Evolutionary conservation across 2,113 vertebrate species (phyloP).

Genomic region (rabbit (Oryctolagus cuniculus)): DNA sequence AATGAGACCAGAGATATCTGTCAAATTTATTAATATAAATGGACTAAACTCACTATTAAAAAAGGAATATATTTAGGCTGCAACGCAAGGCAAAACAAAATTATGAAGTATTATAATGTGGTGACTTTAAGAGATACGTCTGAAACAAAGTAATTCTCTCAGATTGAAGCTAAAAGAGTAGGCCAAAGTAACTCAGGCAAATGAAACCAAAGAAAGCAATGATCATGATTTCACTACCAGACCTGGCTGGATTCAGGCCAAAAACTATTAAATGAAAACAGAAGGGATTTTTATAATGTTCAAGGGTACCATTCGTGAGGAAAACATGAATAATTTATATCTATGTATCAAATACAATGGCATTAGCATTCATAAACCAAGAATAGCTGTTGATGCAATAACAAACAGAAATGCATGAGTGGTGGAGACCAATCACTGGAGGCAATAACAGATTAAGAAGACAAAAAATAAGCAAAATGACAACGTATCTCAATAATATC

Average conservation of each 20-base stretch:
- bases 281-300: conserved; percentile 5
- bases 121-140: not conserved
- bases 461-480: conserved; percentile 44
- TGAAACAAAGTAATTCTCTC: conserved; percentile 33
- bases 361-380: conserved; percentile 55
- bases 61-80: not conserved
- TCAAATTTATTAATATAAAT: not conserved
- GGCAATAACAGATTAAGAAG: not conserved
- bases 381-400: conserved; percentile 8
- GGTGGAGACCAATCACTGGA: not conserved
- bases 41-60: conserved; percentile 7
- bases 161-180: not conserved
- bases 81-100: not conserved
- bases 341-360: conserved; percentile 47
- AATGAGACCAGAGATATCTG: not conserved
- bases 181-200: not conserved
- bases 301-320: not conserved
- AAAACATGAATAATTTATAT: conserved; percentile 58
- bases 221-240: not conserved
- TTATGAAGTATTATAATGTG: not conserved
- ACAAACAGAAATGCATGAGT: conserved; percentile 34
- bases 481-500: not conserved
- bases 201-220: not conserved
- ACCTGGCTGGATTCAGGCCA: not conserved
- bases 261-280: conserved; percentile 39